Percentiles rank a stretch among this genome's conserved stretches.
These are phyloP conservation scores for Neopipo cinnamomea DNA, from an alignment of 2,113 vertebrate species.

Conservation along the genomic window DNA sequence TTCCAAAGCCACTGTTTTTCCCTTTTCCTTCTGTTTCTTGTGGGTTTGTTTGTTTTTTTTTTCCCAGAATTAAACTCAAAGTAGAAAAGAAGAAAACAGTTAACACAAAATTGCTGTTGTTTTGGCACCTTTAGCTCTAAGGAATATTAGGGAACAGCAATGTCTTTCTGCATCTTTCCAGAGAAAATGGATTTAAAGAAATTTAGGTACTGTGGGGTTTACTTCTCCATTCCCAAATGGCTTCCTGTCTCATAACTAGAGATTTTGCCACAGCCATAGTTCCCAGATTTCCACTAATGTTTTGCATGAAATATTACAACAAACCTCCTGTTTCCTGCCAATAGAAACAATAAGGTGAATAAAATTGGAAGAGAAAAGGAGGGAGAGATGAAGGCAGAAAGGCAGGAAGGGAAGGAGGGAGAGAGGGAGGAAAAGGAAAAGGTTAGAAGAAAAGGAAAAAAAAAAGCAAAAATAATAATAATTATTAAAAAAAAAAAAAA, in stretches of 20 bases:
- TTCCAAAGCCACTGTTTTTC: neutral
- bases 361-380: neutral
- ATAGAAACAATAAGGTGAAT: neutral
- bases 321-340: neutral
- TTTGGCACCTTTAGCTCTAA: neutral
- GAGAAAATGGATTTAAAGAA: neutral
- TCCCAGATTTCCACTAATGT: neutral
- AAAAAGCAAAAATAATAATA: too few relatives aligned
- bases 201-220: neutral
- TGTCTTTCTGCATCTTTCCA: neutral
- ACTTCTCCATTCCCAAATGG: neutral
- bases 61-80: neutral
- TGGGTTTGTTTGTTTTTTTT: too few relatives aligned
- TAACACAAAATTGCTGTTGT: neutral
- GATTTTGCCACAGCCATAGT: neutral
- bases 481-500: neutral
- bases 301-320: neutral
- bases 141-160: neutral
- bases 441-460: neutral
- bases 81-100: neutral
- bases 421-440: fast-evolving
- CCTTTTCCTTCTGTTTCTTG: neutral
- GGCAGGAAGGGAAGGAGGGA: neutral
- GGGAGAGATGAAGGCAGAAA: too few relatives aligned
- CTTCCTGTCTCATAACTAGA: neutral